Percentiles rank a stretch among this genome's conserved stretches.
Conservation (phyloP, 1,140 invertebrate genomes). For the Piezodorus guildinii region DNA sequence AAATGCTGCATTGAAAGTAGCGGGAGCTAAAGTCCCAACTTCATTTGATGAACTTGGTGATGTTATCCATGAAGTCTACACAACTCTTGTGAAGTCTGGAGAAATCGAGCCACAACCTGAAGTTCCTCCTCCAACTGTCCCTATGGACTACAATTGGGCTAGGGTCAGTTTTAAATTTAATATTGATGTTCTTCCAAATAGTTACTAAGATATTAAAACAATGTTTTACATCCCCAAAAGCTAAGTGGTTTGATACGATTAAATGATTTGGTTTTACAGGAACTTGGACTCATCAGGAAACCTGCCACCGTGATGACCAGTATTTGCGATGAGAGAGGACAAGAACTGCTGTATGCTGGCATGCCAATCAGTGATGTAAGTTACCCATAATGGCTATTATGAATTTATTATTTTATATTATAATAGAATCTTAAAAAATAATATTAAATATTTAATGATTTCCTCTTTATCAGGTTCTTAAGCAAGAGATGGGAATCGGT, state of each 20-base stretch:
- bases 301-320: conserved; percentile 99
- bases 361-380: conserved; percentile 93
- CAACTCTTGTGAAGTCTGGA: conserved; percentile 66
- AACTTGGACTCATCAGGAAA: conserved; percentile 94
- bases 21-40: conserved; percentile 80
- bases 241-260: no score
- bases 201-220: no score
- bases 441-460: no score
- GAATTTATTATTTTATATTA: no score
- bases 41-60: conserved; percentile 89
- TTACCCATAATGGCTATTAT: conserved; percentile 29
- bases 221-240: no score
- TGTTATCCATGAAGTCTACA: conserved; percentile 63
- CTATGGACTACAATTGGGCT: conserved; percentile 99
- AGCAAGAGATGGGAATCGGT: conserved; percentile 86
- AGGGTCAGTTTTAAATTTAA: conserved; percentile 43
- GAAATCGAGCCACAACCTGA: conserved; percentile 79
- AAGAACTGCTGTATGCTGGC: conserved; percentile 94
- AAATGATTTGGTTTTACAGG: conserved; percentile 41
- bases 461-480: conserved; percentile 41
- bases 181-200: no score
- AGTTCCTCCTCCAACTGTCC: conserved; percentile 93
- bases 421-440: no score
- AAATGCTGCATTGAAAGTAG: conserved; percentile 69
- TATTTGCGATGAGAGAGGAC: conserved; percentile 97